phyloP scores from a whole-genome alignment of 1,140 invertebrate genomes.

The Macrosteles quadrilineatus region DNA sequence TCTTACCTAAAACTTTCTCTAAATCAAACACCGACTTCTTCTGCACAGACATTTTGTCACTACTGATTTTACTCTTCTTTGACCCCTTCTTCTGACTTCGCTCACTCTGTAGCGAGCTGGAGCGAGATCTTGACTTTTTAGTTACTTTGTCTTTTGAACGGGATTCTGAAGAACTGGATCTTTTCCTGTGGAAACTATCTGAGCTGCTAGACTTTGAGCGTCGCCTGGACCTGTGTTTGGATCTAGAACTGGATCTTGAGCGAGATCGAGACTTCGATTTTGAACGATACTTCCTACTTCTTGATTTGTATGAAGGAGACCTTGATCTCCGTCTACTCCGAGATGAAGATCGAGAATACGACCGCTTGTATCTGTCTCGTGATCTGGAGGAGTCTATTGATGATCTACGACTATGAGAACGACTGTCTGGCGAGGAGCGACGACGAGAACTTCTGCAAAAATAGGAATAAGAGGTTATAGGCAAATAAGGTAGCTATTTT shows the following conservation, averaged over 20 bases:
- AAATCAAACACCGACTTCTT: constrained; percentile 11
- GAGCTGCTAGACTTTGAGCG: constrained; percentile 8
- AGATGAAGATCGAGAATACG: constrained; percentile 8
- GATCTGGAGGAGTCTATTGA: constrained; percentile 18
- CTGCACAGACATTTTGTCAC: neutral
- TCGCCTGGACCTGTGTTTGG: neutral
- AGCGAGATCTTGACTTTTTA: neutral
- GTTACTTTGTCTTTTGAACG: neutral
- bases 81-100: neutral
- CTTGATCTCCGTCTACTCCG: constrained; percentile 22
- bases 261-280: neutral
- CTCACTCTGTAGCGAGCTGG: constrained; percentile 12
- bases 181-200: constrained; percentile 3
- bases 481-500: no score
- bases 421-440: neutral
- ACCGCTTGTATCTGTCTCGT: constrained; percentile 18
- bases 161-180: constrained; percentile 14
- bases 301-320: constrained; percentile 21
- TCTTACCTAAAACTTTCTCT: constrained; percentile 20
- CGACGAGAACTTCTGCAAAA: neutral
- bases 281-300: constrained; percentile 19
- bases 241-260: constrained; percentile 22
- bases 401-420: constrained; percentile 13
- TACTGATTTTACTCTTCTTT: constrained; percentile 3
- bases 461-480: no score